Base-by-base conservation (phyloP, 2,113 vertebrate genomes). In the Caracal caracal region DNA sequence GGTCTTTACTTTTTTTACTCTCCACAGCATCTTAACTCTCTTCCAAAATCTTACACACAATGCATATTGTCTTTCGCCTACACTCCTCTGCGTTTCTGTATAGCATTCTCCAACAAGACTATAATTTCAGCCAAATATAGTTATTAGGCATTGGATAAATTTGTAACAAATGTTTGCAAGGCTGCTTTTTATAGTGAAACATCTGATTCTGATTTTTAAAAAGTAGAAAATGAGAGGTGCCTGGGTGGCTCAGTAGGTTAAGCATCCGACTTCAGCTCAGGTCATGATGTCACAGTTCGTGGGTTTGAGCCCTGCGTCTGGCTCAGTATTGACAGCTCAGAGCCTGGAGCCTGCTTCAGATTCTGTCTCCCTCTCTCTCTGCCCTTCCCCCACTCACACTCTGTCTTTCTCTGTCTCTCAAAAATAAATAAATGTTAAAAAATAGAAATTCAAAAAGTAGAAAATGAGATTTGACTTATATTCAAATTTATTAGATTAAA, bases 101-200 rank as follows among this genome's bases (percentile, higher is more conserved):
- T 0, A 26, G 53, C 75, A 5, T 20, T 91, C 63, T 79, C 12
- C 51, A 73, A 61, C 15, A 0, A 37, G 37, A 73, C 35, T 43
- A 75, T 2, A 84, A 19, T 78, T 61, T 93, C 75, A 90, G 59
- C 59, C 22, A 93, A 78, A 91, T 13, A 84, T 1, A 63, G 35
- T 63, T 63, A 76, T 30, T 12, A 75, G 37, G n/a, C n/a, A 93
- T 49, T 51, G n/a, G 56, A 94, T n/a, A 56, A 84, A 95, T 49
- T 73, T 87, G 26, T 35, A 94, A 94, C 40, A 88, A 76, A 92
- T 56, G 49, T 49, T 53, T 88, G 16, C 26, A 49, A 93, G 73
- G 49, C 82, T 90, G 35, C n/a, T 88, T 86, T 89, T 93, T 56
- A 96, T 12, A 71, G 66, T 66, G 66, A 78, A 94, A 86, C 59